Percentiles rank a stretch among this genome's conserved stretches.
phyloP scores from a whole-genome alignment of 2,113 vertebrate genomes.

The Ammodramus savannarum region DNA sequence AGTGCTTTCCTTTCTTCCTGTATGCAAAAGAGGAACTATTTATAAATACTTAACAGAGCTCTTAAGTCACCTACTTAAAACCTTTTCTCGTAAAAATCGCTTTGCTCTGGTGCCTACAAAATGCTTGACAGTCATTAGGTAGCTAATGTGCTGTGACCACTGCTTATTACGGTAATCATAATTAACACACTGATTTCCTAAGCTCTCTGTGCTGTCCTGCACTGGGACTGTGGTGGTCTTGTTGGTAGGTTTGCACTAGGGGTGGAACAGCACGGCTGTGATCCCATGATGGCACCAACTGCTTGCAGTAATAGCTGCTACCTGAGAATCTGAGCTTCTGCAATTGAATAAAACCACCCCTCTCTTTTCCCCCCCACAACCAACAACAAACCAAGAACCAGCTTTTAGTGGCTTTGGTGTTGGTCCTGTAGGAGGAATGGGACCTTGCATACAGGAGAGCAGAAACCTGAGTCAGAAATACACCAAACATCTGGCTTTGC shows the following conservation, averaged over 20 bases:
- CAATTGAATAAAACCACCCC: background rate
- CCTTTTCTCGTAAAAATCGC: conserved; percentile 26
- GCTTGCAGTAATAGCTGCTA: background rate
- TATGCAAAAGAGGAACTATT: conserved; percentile 31
- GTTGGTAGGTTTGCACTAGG: background rate
- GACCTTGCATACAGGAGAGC: background rate
- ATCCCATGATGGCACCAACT: background rate
- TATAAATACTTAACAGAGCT: conserved; percentile 32
- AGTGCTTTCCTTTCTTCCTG: conserved; percentile 15
- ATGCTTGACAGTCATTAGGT: conserved; percentile 45
- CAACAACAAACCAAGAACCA: background rate
- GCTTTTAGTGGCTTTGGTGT: background rate
- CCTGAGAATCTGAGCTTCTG: background rate
- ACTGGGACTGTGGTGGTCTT: background rate
- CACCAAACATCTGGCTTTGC: background rate
- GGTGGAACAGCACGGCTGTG: background rate
- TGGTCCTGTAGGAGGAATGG: background rate
- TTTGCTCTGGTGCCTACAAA: conserved; percentile 45
- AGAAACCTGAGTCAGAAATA: background rate
- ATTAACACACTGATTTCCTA: conserved; percentile 54
- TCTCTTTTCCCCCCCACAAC: background rate
- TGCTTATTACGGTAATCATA: conserved; percentile 48
- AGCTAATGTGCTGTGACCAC: conserved; percentile 60
- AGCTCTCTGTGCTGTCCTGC: background rate
- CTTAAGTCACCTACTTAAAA: conserved; percentile 41